A percentile compares a stretch with the other conserved stretches of the same genome.
phyloP scores from a whole-genome alignment of 1,140 invertebrate species.

The Maniola jurtina region DNA sequence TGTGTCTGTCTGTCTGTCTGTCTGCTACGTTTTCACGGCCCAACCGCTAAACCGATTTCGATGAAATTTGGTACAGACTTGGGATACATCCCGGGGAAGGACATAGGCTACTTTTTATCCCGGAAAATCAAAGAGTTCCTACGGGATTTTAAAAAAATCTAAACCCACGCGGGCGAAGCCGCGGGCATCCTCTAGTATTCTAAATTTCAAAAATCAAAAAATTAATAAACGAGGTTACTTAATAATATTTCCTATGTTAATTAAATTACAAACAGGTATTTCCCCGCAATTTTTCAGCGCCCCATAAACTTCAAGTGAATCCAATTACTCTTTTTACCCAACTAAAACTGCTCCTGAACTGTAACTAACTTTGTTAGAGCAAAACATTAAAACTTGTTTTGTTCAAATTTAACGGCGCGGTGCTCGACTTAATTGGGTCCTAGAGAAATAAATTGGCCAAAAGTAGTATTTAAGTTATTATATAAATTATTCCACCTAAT shows the following conservation, averaged over 20 bases:
- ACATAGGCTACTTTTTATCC: too few species aligned
- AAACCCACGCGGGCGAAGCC: too few species aligned
- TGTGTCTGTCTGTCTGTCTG: too few species aligned
- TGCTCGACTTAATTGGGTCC: conserved; percentile 30
- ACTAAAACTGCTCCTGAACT: conserved; percentile 19
- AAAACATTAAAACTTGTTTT: conserved; percentile 28
- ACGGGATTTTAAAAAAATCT: too few species aligned
- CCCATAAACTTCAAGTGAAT: conserved; percentile 22
- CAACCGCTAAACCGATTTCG: too few species aligned
- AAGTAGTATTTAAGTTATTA: neutral
- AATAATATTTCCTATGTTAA: neutral
- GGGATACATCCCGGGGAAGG: too few species aligned
- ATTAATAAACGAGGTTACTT: neutral
- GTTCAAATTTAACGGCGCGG: conserved; percentile 22
- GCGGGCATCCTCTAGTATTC: too few species aligned
- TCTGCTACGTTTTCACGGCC: too few species aligned
- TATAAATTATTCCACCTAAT: neutral
- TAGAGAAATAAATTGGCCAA: conserved; percentile 21
- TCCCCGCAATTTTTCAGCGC: conserved; percentile 1
- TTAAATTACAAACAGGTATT: conserved; percentile 7
- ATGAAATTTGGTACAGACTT: too few species aligned
- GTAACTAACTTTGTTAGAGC: conserved; percentile 24
- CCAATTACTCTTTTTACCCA: conserved; percentile 27
- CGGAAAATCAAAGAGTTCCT: too few species aligned
- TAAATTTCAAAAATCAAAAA: too few species aligned